phyloP scores from a whole-genome alignment of 2,888 invertebrate species.

The Pterobdella sp. region DNA sequence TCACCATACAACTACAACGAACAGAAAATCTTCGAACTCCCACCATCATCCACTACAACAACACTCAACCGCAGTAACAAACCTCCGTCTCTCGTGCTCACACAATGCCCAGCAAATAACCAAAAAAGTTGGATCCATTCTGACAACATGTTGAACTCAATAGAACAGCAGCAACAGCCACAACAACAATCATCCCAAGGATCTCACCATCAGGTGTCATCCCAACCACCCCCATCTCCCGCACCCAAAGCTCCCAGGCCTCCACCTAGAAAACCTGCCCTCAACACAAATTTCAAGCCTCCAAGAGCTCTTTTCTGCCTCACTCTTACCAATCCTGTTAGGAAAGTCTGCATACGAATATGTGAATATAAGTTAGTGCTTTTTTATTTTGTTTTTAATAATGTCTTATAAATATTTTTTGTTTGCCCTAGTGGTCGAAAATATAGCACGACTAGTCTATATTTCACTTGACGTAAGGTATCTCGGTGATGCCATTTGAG shows the following conservation, averaged over 20 bases:
- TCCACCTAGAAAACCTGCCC: constrained; percentile 48
- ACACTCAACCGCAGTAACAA: too few species aligned
- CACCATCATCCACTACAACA: too few species aligned
- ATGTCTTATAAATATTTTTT: not conserved
- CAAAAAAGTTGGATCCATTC: constrained; percentile 8
- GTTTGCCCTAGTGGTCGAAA: too few species aligned
- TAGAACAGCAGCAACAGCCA: constrained; percentile 22
- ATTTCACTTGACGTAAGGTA: too few species aligned
- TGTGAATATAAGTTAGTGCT: constrained; percentile 85
- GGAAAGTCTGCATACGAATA: constrained; percentile 88
- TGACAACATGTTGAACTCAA: constrained; percentile 24
- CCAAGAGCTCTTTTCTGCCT: constrained; percentile 87
- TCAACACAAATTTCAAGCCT: constrained; percentile 74
- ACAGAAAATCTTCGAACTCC: not conserved
- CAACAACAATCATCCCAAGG: constrained; percentile 9
- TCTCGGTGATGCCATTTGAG: too few species aligned
- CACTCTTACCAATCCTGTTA: constrained; percentile 82
- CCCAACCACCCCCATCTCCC: not conserved
- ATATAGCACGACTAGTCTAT: too few species aligned
- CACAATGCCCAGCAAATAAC: too few species aligned
- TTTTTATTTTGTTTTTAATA: not conserved
- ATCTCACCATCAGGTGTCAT: not conserved
- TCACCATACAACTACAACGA: constrained; percentile 11
- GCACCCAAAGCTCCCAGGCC: constrained; percentile 41
- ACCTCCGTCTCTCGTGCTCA: too few species aligned